Evolutionary conservation across 2,888 invertebrate species (phyloP), one percentile per base, ranked within the genome.

Genomic region (Mellilla xanthometata): DNA sequence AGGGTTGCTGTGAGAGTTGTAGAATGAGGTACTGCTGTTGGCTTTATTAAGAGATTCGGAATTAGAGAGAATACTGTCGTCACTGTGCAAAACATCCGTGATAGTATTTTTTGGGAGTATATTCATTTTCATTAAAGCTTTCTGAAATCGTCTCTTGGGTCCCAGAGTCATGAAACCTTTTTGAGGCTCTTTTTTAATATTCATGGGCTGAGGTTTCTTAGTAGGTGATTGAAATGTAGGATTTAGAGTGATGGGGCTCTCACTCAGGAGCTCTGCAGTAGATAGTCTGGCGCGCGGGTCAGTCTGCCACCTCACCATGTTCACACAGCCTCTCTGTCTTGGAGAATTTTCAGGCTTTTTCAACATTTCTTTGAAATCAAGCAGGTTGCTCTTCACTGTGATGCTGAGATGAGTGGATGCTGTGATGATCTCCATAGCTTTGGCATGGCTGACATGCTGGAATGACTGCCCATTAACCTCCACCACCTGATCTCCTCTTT

Each of bases 391-490:
- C 87, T 98, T 99, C 36, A 99, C 97, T 41, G 97, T 97, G 60
- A 99, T 96, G 78, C 97, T 96, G 50, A 99, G 91, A 90, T 99
- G 99, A 34, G 99, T 99, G 34, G 98, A 96, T 47, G 97, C 95
- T 56, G 95, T 93, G 9, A 99, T 92, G 53, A 99, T 94, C 85
- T 99, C 99, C 81, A 98, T 91, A 6, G 99, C 99, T 71, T 95
- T 94, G 32, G 95, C 94, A 77, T 97, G 95, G 62, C 95, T 96
- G 33, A 99, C 96, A 83, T 97, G 97, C 70, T 96, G 95, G 79
- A 99, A 98, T 68, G 96, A 97, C 76, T 98, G 97, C 15, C 98
- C 98, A 81, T 99, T 99, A 0, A 99, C 98, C 90, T 99, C 98
- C 59, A 99, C 90, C 52, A 99, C 96, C 91, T 99, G 99, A 90